Conservation (phyloP, 2,797 vertebrate species). For the Enteromius anoplus region DNA sequence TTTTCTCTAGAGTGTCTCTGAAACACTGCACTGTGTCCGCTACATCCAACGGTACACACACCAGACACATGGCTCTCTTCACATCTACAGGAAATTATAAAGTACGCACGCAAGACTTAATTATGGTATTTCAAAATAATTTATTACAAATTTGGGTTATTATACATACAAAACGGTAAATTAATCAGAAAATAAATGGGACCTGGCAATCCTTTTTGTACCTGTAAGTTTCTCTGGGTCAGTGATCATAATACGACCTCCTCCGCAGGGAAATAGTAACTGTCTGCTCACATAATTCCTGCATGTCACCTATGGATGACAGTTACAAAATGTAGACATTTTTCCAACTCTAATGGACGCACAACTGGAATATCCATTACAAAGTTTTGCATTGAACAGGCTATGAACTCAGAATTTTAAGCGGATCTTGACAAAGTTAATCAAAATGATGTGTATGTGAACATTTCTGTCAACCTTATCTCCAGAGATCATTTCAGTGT, state of each 20-base stretch:
- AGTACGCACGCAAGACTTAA: not conserved
- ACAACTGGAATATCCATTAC: not conserved
- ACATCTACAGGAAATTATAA: conserved; percentile 71
- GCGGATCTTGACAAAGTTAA: not conserved
- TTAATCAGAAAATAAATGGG: not conserved
- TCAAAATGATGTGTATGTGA: not conserved
- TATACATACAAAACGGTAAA: not conserved
- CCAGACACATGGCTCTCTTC: conserved; percentile 72
- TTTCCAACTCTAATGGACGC: not conserved
- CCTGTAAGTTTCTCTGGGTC: conserved; percentile 50
- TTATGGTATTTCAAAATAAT: not conserved
- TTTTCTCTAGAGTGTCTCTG: conserved; percentile 80
- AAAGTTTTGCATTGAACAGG: not conserved
- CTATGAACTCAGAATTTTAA: not conserved
- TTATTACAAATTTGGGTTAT: not conserved
- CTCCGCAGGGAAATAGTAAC: conserved; percentile 65
- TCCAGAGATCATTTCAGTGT: conserved; percentile 69
- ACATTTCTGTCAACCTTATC: conserved; percentile 73
- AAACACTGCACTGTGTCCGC: conserved; percentile 84
- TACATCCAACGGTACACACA: conserved; percentile 88
- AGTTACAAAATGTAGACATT: not conserved
- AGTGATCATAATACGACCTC: conserved; percentile 29
- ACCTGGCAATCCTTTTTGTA: not conserved
- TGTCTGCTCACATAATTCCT: conserved; percentile 82
- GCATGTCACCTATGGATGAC: conserved; percentile 78